Evolutionary conservation across 1,140 invertebrate species (phyloP), one percentile per base, ranked within the genome.

Genomic region (Philopotamus ludificatus): DNA sequence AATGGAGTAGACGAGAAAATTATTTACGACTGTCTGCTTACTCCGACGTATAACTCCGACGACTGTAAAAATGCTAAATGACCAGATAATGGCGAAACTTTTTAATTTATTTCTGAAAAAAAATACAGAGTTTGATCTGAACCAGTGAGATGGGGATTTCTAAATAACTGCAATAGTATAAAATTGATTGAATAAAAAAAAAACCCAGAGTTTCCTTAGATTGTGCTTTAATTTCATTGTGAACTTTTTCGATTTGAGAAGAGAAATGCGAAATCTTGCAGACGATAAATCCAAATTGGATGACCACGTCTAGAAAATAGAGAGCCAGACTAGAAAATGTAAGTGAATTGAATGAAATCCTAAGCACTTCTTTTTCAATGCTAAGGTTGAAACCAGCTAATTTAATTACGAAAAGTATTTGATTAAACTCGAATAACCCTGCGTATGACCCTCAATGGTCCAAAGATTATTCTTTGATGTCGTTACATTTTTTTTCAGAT

Each of bases 81-180:
- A 34, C 21, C 51, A 25, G 12, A 55, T 55, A 55, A 55, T 55
- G 51, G 51, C 12, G 7, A 55, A 55, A 55, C 21, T 55, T 55
- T 55, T 55, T 55, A 55, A 55, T 55, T 10, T 55, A 55, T 55
- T 55, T 28, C 28, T 49, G 16, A 25, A 55, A 55, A 55, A 55
- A 9, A 25, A 25, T 20, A 12, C 21, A n/a, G n/a, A n/a, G n/a
- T 34, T 12, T 12, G 12, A 34, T 7, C 28, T 34, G 28, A 7
- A 34, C 28, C 12, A 12, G 12, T 4, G 28, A 34, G n/a, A n/a
- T n/a, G n/a, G 28, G 28, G 28, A 34, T 34, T 12, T 34, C 28
- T 12, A 34, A 7, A 34, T n/a, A n/a, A n/a, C n/a, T n/a, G n/a
- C n/a, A n/a, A n/a, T n/a, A n/a, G n/a, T n/a, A n/a, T n/a, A n/a